phyloP scores from a whole-genome alignment of 2,888 invertebrate species.

The Steinernema hermaphroditum region DNA sequence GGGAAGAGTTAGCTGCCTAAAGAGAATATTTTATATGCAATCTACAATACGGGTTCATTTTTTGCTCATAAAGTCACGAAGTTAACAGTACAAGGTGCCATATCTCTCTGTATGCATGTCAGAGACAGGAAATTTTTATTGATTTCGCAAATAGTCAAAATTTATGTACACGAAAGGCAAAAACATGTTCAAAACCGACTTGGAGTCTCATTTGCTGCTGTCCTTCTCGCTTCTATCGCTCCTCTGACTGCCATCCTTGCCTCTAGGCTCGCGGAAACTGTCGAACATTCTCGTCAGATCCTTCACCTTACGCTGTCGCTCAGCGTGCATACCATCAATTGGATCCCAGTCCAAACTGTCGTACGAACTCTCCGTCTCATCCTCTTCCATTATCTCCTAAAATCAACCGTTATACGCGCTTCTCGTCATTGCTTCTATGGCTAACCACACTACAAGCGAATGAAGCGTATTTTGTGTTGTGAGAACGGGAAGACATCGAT shows the following conservation, averaged over 20 bases:
- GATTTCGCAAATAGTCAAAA: neutral
- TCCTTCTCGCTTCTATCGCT: too few species aligned
- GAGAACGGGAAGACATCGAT: too few species aligned
- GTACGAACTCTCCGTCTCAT: slow-evolving; percentile 32
- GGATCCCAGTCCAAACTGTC: slow-evolving; percentile 62
- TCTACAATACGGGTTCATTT: neutral
- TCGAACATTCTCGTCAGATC: slow-evolving; percentile 64
- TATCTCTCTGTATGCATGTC: too few species aligned
- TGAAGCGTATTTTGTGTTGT: too few species aligned
- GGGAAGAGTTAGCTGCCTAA: slow-evolving; percentile 5
- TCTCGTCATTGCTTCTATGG: too few species aligned
- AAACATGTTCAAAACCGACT: neutral
- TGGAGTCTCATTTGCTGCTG: slow-evolving; percentile 14
- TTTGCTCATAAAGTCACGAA: neutral
- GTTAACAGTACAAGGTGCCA: too few species aligned
- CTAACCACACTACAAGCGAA: too few species aligned
- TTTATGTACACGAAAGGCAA: neutral
- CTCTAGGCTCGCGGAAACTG: too few species aligned
- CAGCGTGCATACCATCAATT: slow-evolving; percentile 65
- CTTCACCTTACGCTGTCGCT: slow-evolving; percentile 63
- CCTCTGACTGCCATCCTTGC: too few species aligned
- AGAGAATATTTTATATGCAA: neutral
- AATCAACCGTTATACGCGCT: slow-evolving; percentile 8
- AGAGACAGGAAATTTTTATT: neutral
- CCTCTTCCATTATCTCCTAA: slow-evolving; percentile 20